Evolutionary conservation across 2,797 vertebrate species (phyloP).

Genomic region (Ciconia nigra): DNA sequence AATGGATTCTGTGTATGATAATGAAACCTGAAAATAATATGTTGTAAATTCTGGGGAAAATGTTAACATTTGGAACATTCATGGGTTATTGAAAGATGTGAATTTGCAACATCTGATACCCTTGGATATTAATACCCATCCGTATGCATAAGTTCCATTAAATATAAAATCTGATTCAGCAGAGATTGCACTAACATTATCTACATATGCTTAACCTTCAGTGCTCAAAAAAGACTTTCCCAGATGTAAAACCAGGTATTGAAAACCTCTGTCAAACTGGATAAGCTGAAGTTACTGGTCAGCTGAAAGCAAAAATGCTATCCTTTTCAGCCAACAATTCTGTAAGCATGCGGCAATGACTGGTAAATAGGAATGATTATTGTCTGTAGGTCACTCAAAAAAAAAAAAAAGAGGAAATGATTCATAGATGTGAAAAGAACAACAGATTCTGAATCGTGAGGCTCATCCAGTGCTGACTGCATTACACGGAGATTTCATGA

Average conservation of each 20-base stretch:
- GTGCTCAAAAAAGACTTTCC: background rate
- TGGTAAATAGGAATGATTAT: background rate
- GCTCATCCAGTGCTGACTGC: background rate
- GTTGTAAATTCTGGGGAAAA: background rate
- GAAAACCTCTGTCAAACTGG: background rate
- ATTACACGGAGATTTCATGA: background rate
- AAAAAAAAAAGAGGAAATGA: background rate
- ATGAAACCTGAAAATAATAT: background rate
- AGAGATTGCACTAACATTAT: background rate
- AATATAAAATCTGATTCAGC: conserved; percentile 3
- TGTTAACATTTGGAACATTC: conserved; percentile 24
- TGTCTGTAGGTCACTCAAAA: background rate
- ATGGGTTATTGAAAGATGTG: conserved; percentile 3
- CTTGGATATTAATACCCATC: background rate
- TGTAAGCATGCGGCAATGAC: background rate
- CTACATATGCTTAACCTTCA: background rate
- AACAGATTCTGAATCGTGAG: background rate
- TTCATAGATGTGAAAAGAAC: background rate
- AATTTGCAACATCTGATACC: conserved; percentile 6
- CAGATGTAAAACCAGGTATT: background rate
- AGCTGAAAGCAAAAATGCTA: background rate
- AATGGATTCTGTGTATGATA: background rate
- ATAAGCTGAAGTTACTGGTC: background rate
- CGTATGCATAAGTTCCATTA: background rate
- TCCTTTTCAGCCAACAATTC: background rate